A percentile compares a stretch with the other conserved stretches of the same genome.
phyloP scores from a whole-genome alignment of 2,113 vertebrate species.

The Limnothrissa miodon region DNA sequence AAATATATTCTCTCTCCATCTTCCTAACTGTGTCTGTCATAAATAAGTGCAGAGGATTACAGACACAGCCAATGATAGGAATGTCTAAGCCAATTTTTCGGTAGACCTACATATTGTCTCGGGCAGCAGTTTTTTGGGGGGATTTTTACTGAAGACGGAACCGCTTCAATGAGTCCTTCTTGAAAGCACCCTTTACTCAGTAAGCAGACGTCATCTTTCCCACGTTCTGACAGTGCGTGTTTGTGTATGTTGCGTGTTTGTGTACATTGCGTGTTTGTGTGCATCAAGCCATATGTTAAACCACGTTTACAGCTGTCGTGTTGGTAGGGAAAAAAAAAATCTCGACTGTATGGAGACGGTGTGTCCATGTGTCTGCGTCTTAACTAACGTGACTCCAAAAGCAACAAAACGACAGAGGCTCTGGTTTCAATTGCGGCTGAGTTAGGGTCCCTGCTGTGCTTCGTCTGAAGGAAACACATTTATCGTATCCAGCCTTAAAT shows the following conservation, averaged over 20 bases:
- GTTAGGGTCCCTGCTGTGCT: constrained; percentile 14
- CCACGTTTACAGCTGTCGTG: constrained; percentile 17
- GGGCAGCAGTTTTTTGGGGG: constrained; percentile 29
- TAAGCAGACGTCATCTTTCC: not conserved
- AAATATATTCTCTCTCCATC: constrained; percentile 1
- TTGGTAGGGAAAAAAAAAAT: not conserved
- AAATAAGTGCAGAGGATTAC: not conserved
- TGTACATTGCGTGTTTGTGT: no score
- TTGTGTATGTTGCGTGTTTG: no score
- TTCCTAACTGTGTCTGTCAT: not conserved
- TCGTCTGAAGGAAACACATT: constrained; percentile 23
- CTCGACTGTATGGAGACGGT: not conserved
- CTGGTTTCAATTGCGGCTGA: constrained; percentile 19
- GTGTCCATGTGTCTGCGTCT: constrained; percentile 10
- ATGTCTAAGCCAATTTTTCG: constrained; percentile 47
- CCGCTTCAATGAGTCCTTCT: not conserved
- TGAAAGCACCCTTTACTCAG: constrained; percentile 12
- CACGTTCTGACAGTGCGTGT: not conserved
- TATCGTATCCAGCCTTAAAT: constrained; percentile 46
- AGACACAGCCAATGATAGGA: constrained; percentile 38
- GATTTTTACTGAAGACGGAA: not conserved
- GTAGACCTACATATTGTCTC: constrained; percentile 24
- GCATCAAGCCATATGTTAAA: constrained; percentile 18
- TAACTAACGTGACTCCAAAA: constrained; percentile 38
- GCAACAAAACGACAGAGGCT: constrained; percentile 34